A percentile compares a stretch with the other conserved stretches of the same genome.
Evolutionary conservation across 2,888 invertebrate genomes (phyloP).

Genomic region (Clostera curtula): DNA sequence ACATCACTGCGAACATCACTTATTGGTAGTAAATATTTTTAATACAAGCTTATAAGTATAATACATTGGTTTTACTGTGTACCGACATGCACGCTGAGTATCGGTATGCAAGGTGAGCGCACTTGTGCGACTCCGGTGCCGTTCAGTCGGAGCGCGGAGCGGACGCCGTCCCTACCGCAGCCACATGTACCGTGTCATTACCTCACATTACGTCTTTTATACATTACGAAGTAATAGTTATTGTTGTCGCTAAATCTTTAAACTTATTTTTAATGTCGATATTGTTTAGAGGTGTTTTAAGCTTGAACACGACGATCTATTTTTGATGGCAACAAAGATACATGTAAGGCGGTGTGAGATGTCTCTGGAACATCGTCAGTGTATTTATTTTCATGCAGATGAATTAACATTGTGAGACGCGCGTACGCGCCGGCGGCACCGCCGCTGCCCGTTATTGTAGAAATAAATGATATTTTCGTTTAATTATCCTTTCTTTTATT

Average conservation of each 20-base stretch:
- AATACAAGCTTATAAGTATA: conserved; percentile 5
- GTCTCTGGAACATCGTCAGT: conserved; percentile 48
- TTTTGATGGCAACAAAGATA: conserved; percentile 58
- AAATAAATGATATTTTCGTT: conserved; percentile 75
- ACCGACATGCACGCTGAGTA: no score
- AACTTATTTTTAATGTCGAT: conserved; percentile 55
- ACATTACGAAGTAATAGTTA: conserved; percentile 54
- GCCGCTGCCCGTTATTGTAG: conserved; percentile 63
- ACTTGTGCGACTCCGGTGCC: conserved; percentile 10
- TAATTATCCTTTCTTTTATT: conserved; percentile 56
- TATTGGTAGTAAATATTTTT: conserved; percentile 17
- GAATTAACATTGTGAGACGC: conserved; percentile 68
- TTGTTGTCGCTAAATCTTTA: conserved; percentile 64
- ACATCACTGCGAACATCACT: conserved; percentile 39
- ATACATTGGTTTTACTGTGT: no score
- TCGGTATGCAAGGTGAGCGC: conserved; percentile 2
- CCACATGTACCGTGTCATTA: conserved; percentile 61
- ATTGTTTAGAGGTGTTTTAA: conserved; percentile 56
- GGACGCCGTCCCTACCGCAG: conserved; percentile 32
- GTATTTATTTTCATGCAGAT: conserved; percentile 65
- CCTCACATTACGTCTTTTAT: conserved; percentile 63
- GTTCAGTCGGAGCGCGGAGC: conserved; percentile 52
- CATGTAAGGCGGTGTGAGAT: conserved; percentile 48
- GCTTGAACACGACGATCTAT: conserved; percentile 55
- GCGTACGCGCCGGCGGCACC: conserved; percentile 46